A percentile compares a stretch with the other conserved stretches of the same genome.
Conservation (phyloP, 2,113 vertebrate genomes). For the pig (Sus scrofa) region DNA sequence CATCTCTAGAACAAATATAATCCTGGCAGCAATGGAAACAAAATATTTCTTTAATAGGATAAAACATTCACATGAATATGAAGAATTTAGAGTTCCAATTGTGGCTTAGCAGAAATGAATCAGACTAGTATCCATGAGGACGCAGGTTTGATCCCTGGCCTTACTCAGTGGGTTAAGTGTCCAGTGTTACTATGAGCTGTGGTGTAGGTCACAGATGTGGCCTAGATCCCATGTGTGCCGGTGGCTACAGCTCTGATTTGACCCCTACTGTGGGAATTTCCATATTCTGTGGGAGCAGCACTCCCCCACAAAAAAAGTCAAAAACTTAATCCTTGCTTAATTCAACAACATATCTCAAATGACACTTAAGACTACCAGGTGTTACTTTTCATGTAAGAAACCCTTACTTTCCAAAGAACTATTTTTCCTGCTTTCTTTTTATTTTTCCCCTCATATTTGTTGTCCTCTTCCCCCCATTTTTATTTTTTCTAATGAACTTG, state of each 20-base stretch:
- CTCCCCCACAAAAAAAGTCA: too few relatives aligned
- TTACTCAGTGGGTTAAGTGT: too few relatives aligned
- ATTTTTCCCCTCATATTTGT: neutral
- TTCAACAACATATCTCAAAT: neutral
- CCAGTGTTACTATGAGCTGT: too few relatives aligned
- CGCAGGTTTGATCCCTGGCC: too few relatives aligned
- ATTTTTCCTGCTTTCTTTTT: neutral
- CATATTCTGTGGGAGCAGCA: too few relatives aligned
- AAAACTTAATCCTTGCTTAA: neutral
- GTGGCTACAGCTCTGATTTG: too few relatives aligned
- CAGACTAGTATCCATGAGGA: too few relatives aligned
- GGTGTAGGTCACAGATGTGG: too few relatives aligned
- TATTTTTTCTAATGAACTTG: neutral
- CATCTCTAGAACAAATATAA: neutral
- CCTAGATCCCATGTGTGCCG: too few relatives aligned
- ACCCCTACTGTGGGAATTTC: too few relatives aligned
- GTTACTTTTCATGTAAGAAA: too few relatives aligned
- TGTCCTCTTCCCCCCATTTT: neutral
- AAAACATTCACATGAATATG: neutral
- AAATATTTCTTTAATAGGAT: neutral
- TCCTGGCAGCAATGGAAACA: neutral
- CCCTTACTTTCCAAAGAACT: neutral
- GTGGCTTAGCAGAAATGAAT: too few relatives aligned
- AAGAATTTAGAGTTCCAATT: neutral
- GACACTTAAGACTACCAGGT: neutral